Conservation (phyloP, 1,140 invertebrate species). For the Centruroides sculpturatus region DNA sequence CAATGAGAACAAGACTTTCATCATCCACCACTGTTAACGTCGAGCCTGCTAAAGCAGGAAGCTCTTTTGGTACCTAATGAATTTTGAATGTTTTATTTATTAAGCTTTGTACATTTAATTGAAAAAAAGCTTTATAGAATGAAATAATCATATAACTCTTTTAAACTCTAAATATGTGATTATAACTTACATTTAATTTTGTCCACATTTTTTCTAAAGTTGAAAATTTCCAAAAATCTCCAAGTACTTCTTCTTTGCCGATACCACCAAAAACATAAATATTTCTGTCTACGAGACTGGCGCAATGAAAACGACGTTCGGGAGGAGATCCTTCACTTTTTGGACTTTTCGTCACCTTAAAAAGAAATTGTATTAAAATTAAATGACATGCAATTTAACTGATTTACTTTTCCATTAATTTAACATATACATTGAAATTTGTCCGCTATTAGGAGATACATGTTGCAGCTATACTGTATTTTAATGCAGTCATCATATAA, state of each 20-base stretch:
- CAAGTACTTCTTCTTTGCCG: slow-evolving; percentile 38
- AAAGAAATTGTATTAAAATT: too few relatives aligned
- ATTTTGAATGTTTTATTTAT: not conserved
- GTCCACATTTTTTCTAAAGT: slow-evolving; percentile 73
- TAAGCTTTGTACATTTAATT: not conserved
- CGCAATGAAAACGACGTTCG: slow-evolving; percentile 73
- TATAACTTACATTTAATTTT: slow-evolving; percentile 33
- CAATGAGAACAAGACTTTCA: slow-evolving; percentile 66
- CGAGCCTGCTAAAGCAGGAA: slow-evolving; percentile 64
- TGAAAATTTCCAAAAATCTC: slow-evolving; percentile 87
- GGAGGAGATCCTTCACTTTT: slow-evolving; percentile 49
- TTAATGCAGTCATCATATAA: too few relatives aligned
- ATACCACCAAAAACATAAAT: slow-evolving; percentile 86
- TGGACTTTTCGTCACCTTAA: too few relatives aligned
- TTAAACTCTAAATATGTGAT: too few relatives aligned
- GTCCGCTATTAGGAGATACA: too few relatives aligned
- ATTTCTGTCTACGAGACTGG: slow-evolving; percentile 68
- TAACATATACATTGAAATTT: too few relatives aligned
- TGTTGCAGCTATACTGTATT: too few relatives aligned
- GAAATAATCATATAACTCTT: not conserved
- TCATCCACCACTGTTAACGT: slow-evolving; percentile 62
- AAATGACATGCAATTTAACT: too few relatives aligned
- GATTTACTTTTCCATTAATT: too few relatives aligned
- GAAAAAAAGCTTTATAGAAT: not conserved
- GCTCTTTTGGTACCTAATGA: slow-evolving; percentile 7